A percentile compares a stretch with the other conserved stretches of the same genome.
Conservation (phyloP, 1,140 invertebrate species). For the Leptinotarsa lineolata region DNA sequence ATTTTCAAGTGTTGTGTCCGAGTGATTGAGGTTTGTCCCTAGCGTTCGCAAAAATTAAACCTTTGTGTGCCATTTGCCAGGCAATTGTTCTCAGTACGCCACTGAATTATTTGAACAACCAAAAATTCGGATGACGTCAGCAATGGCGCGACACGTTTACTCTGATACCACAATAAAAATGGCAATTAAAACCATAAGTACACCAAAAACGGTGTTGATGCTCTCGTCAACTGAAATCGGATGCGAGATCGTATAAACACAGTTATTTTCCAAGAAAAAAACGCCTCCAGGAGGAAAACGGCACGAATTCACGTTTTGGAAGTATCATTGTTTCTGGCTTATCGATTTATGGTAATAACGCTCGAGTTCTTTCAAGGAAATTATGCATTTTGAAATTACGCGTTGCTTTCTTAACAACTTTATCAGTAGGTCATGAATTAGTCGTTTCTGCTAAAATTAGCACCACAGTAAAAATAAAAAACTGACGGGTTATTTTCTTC, state of each 20-base stretch:
- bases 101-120: no score
- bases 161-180: background rate
- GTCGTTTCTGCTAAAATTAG: no score
- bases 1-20: no score
- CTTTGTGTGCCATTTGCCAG: no score
- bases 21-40: no score
- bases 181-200: background rate
- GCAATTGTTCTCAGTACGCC: no score
- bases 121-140: background rate
- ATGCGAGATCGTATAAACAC: background rate
- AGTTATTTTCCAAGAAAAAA: background rate
- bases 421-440: no score
- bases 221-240: background rate
- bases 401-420: no score
- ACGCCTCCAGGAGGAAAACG: background rate
- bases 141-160: background rate
- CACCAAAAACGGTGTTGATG: background rate
- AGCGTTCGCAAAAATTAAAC: no score
- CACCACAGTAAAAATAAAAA: no score
- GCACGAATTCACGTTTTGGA: constrained; percentile 1
- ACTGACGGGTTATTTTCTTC: no score
- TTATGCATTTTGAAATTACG: background rate
- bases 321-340: background rate
- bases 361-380: background rate
- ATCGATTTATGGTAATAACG: background rate